Conservation (phyloP, 2,888 invertebrate species). For the Poecilus cupreus region DNA sequence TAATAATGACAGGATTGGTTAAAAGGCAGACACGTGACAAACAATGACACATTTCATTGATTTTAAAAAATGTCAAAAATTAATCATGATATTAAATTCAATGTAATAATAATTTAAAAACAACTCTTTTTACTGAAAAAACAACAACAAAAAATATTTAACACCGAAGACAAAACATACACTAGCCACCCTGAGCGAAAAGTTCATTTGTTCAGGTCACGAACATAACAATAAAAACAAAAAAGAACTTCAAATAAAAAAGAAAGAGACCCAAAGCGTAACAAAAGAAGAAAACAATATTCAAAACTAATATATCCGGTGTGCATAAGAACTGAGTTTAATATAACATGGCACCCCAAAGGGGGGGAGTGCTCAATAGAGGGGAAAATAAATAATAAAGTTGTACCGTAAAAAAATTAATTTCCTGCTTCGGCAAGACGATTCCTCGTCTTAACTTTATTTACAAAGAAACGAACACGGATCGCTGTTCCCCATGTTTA, state of each 20-base stretch:
- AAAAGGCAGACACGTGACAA: too few species aligned
- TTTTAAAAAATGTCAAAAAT: too few species aligned
- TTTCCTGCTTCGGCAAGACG: conserved; percentile 1
- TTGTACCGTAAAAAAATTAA: conserved; percentile 37
- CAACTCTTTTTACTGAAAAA: too few species aligned
- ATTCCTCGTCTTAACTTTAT: neutral
- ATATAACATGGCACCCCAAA: neutral
- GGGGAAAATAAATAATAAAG: conserved; percentile 16
- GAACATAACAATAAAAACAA: conserved; percentile 36
- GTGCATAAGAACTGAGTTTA: conserved; percentile 8
- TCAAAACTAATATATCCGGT: conserved; percentile 45
- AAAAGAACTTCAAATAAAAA: conserved; percentile 4
- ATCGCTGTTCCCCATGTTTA: neutral
- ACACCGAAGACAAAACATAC: neutral
- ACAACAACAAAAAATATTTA: neutral
- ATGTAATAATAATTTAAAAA: too few species aligned
- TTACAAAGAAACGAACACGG: conserved; percentile 34
- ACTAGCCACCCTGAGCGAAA: conserved; percentile 5
- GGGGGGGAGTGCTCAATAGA: neutral
- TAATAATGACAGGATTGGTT: too few species aligned
- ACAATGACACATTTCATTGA: too few species aligned
- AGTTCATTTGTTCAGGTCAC: conserved; percentile 46
- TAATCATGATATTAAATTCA: too few species aligned
- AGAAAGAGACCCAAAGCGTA: neutral
- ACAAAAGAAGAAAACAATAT: conserved; percentile 45